Conservation (phyloP, 1,140 invertebrate species). For the Pomacea maculata region DNA sequence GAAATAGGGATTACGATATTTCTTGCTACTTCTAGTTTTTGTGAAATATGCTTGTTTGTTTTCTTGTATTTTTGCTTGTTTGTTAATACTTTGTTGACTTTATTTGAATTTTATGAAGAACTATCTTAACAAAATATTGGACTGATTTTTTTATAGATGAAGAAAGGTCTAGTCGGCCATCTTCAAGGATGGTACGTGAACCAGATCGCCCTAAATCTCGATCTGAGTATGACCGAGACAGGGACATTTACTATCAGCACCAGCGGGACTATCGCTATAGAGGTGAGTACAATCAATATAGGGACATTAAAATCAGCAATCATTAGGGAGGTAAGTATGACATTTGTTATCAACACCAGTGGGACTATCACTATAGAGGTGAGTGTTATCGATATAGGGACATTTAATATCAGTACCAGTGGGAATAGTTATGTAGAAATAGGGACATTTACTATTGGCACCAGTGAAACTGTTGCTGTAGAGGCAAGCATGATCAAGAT, state of each 20-base stretch:
- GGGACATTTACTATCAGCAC: constrained; percentile 3
- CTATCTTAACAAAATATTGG: background rate
- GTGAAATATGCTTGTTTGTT: too few species aligned
- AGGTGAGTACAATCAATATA: constrained; percentile 42
- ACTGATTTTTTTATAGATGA: constrained; percentile 26
- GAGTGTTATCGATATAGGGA: background rate
- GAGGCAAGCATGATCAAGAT: too few species aligned
- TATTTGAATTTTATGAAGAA: background rate
- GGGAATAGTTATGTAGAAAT: constrained; percentile 23
- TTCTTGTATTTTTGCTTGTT: background rate
- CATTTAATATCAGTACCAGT: background rate
- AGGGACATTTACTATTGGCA: too few species aligned
- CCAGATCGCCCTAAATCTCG: constrained; percentile 39
- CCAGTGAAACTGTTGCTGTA: too few species aligned
- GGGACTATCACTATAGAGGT: too few species aligned
- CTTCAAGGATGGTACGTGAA: constrained; percentile 36
- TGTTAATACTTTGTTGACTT: background rate
- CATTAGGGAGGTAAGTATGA: constrained; percentile 32
- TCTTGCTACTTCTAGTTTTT: too few species aligned
- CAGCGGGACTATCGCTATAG: constrained; percentile 35
- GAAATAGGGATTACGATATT: too few species aligned
- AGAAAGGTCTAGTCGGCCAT: constrained; percentile 33
- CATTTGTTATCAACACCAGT: too few species aligned
- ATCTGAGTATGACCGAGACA: constrained; percentile 43
- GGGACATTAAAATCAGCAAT: constrained; percentile 1